Percentiles rank a stretch among this genome's conserved stretches.
Evolutionary conservation across 2,797 vertebrate genomes (phyloP).

Genomic region (Novumbra hubbsi): DNA sequence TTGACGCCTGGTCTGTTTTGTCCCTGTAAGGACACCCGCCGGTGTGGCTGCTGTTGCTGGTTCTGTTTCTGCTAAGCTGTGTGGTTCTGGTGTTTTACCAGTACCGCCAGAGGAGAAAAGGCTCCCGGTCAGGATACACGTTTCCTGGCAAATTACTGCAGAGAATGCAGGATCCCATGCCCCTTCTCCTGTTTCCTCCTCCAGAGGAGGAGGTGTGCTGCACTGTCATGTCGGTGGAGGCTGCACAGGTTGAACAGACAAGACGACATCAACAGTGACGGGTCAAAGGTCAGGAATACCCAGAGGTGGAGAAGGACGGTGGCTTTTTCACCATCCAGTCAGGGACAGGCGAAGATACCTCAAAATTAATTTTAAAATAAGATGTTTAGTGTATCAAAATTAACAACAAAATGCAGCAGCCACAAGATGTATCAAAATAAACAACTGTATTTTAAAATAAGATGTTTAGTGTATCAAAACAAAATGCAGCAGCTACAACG

Average conservation of each 20-base stretch:
- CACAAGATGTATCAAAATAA: no score
- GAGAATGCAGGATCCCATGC: neutral
- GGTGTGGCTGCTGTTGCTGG: neutral
- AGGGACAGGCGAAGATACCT: constrained; percentile 11
- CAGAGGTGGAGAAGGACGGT: neutral
- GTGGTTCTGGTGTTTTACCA: neutral
- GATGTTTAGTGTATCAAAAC: no score
- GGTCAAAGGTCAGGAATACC: neutral
- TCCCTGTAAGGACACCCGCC: constrained; percentile 3
- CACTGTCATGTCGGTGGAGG: neutral
- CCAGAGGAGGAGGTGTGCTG: constrained; percentile 12
- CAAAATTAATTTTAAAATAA: no score
- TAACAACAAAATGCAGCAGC: no score
- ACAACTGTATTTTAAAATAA: no score
- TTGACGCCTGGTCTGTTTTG: constrained; percentile 9
- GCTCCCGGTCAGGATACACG: neutral
- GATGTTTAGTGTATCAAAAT: no score
- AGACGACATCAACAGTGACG: neutral
- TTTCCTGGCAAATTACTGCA: constrained; percentile 20
- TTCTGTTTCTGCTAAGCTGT: neutral
- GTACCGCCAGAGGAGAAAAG: neutral
- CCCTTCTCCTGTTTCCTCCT: neutral
- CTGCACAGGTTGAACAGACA: neutral
- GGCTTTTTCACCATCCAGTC: neutral
- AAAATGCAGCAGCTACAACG: no score